Base-by-base conservation (phyloP, 1,140 invertebrate species). In the Teleogryllus occipitalis region DNA sequence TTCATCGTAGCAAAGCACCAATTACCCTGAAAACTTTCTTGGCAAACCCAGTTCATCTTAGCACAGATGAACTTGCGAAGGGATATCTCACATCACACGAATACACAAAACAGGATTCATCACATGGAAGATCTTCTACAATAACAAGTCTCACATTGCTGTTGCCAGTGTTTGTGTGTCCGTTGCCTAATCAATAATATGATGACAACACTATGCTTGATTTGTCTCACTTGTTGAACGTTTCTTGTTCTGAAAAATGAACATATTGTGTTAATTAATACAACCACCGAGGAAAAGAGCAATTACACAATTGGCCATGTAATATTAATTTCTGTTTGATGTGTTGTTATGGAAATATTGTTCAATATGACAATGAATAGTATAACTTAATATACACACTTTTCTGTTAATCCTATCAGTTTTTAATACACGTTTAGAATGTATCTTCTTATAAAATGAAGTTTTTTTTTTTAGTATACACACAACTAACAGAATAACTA, bases 171-270 rank as follows among this genome's bases (percentile, higher is more conserved):
- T 76, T 82, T 81, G 80, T 82, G 76, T 82, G 78, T 73, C 83
- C 82, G 81, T 77, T 78, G 48, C 48, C 27, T 80, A 78, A 76
- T 54, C 80, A 74, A 81, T 82, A 80, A 78, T 54, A 77, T 74
- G 81, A 79, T 77, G 18, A 81, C 85, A 84, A 86, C 80, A 83
- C 83, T 39, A 84, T 86, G 54, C 54, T 18, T 65, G 54, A 65
- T 65, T 65, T 65, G 54, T 86, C 78, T 86, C 85, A 80, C 82
- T 86, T 79, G 83, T 82, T 47, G 83, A 82, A 81, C 84, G 83
- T 80, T 86, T 87, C 81, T 87, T 87, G 78, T 85, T 85, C 85
- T 86, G 82, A 79, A 84, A 85, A 79, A 77, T 15, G 79, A 80
- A 83, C 77, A 80, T 54, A 78, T 54, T 65, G 77, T 22, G 49